Evolutionary conservation across 2,113 vertebrate species (phyloP), one percentile per base, ranked within the genome.

Genomic region (Labeo catla): DNA sequence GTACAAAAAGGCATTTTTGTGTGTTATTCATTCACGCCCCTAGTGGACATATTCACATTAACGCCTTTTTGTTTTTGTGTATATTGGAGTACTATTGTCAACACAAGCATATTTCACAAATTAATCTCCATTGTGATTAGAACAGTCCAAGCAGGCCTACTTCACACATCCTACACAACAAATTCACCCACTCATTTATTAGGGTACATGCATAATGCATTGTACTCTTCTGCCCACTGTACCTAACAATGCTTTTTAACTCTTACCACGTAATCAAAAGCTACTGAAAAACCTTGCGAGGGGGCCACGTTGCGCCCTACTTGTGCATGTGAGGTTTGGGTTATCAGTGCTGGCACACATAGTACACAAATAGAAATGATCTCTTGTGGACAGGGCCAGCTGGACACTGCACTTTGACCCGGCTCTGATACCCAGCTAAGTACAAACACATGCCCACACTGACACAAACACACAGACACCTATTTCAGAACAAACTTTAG

Each of bases 321-420:
- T 34, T 66, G 43, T 81, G 43, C 47, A 66, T 19, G 80, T 81
- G 66, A 66, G n/a, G 5, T 82, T 68, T 52, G 23, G n/a, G 16
- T 54, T 52, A 52, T 83, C 39, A 52, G 19, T 80, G 57, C 28
- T 70, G 15, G 11, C 28, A 43, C 9, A 59, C 57, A 59, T 59
- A 21, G 57, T 21, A 83, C 66, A 83, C 50, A 59, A 73, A 84
- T 45, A 84, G 68, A 73, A 54, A 43, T 16, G 4, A 59, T 59
- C 45, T 16, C 28, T 39, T 39, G 59, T 47, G 63, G 63, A 70
- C 23, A 52, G 16, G 50, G 34, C 28, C 68, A 84, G 81, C 68
- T 84, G 68, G 81, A 59, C 21, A 23, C 36, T 59, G 81, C 19
- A 72, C 81, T 84, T 84, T 84, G 81, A 84, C 57, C 74, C 43